Evolutionary conservation across 1,140 invertebrate species (phyloP).

Genomic region (Micrasema minimum): DNA sequence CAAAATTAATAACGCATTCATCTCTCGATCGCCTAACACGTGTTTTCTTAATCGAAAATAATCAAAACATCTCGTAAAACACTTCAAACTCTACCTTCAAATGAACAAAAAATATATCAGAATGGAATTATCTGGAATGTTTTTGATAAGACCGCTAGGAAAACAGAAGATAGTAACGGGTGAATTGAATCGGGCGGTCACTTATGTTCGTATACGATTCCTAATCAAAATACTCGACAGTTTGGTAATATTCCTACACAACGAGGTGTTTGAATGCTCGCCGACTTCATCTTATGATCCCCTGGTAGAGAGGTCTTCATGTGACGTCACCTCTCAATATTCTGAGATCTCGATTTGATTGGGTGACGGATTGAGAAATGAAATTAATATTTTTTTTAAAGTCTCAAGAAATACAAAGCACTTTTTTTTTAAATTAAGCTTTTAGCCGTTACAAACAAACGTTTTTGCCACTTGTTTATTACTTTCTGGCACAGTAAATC

Average conservation of each 20-base stretch:
- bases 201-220: conserved; percentile 21
- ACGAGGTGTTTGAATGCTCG: conserved; percentile 18
- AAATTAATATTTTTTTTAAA: too few species aligned
- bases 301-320: conserved; percentile 3
- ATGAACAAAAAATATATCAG: not conserved
- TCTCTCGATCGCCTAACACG: not conserved
- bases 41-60: conserved; percentile 11
- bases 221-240: conserved; percentile 31
- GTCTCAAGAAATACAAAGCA: too few species aligned
- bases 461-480: too few species aligned
- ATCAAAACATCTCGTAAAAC: conserved; percentile 22
- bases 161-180: not conserved
- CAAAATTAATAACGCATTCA: too few species aligned
- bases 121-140: conserved; percentile 3
- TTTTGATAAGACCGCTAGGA: conserved; percentile 6
- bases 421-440: too few species aligned
- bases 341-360: conserved; percentile 13
- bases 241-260: conserved; percentile 18
- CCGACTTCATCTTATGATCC: conserved; percentile 2
- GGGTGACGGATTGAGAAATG: not conserved
- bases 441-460: too few species aligned
- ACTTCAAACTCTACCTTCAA: not conserved
- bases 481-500: too few species aligned
- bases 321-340: conserved; percentile 27
- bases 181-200: conserved; percentile 15